Evolutionary conservation across 35 echinoderm and acorn worm species (phyloP).

Genomic region (Diadema setosum): DNA sequence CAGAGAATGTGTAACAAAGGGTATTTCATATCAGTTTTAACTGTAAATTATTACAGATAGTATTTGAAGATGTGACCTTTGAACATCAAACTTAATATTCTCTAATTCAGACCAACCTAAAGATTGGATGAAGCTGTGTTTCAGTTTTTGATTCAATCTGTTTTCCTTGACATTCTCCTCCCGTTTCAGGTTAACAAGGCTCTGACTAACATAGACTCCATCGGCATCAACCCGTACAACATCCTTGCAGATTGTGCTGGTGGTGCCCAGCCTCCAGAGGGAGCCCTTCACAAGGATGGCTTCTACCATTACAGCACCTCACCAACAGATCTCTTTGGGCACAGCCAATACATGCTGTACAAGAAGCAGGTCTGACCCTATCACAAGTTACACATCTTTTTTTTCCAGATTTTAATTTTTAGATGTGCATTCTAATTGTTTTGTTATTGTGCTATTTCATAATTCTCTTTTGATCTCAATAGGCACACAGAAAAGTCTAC

Average conservation of each 20-base stretch:
- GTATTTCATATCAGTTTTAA: too few species aligned
- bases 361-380: slow-evolving; percentile 8
- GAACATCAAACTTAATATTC: too few species aligned
- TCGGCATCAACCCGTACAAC: slow-evolving; percentile 81
- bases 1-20: too few species aligned
- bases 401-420: too few species aligned
- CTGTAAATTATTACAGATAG: too few species aligned
- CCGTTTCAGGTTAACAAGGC: slow-evolving; percentile 41
- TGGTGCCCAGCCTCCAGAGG: slow-evolving; percentile 17
- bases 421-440: too few species aligned
- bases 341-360: neutral
- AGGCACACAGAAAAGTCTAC: too few species aligned
- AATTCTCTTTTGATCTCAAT: neutral
- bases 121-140: too few species aligned
- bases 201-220: neutral
- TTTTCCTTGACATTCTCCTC: too few species aligned
- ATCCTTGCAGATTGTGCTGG: slow-evolving; percentile 61
- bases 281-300: slow-evolving; percentile 4
- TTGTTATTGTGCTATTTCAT: neutral
- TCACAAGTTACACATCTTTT: neutral
- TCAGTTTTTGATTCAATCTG: too few species aligned
- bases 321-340: slow-evolving; percentile 20
- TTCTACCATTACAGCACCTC: slow-evolving; percentile 19
- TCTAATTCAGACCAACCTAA: too few species aligned
- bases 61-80: too few species aligned